A percentile compares a stretch with the other conserved stretches of the same genome.
phyloP scores from a whole-genome alignment of 2,113 vertebrate species.

The Grus americana region DNA sequence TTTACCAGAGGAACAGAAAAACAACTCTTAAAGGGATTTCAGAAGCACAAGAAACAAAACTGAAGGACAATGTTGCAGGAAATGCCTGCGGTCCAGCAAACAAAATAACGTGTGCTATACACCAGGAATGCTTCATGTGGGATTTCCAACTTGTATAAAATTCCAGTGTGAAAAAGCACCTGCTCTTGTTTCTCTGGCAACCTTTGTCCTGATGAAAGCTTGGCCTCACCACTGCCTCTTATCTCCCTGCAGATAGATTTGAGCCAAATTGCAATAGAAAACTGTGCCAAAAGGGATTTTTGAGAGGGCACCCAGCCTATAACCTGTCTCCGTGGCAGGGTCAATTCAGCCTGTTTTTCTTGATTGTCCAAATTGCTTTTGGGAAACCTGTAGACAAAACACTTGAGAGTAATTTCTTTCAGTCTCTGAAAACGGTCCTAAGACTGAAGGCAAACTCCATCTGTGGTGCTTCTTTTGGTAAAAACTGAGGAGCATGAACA shows the following conservation, averaged over 20 bases:
- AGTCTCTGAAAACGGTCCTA: neutral
- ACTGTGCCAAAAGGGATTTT: neutral
- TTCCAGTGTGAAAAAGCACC: neutral
- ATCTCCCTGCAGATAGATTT: neutral
- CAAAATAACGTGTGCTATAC: fast-evolving
- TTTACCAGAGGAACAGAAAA: neutral
- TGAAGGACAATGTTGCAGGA: neutral
- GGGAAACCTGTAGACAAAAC: neutral
- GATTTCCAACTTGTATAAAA: neutral
- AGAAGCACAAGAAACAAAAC: neutral
- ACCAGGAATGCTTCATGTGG: neutral
- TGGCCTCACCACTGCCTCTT: neutral
- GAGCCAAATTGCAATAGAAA: neutral
- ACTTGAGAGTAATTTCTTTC: neutral
- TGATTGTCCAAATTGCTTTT: neutral
- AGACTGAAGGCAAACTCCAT: neutral
- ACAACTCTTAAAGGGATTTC: neutral
- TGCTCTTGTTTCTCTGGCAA: neutral
- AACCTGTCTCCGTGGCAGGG: neutral
- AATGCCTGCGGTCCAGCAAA: neutral
- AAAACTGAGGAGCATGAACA: neutral
- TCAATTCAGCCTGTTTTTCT: neutral
- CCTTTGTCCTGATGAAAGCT: neutral
- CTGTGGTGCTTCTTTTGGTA: neutral
- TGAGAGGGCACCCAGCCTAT: neutral